Base-by-base conservation (phyloP, 2,797 vertebrate species). In the Anas bernieri region DNA sequence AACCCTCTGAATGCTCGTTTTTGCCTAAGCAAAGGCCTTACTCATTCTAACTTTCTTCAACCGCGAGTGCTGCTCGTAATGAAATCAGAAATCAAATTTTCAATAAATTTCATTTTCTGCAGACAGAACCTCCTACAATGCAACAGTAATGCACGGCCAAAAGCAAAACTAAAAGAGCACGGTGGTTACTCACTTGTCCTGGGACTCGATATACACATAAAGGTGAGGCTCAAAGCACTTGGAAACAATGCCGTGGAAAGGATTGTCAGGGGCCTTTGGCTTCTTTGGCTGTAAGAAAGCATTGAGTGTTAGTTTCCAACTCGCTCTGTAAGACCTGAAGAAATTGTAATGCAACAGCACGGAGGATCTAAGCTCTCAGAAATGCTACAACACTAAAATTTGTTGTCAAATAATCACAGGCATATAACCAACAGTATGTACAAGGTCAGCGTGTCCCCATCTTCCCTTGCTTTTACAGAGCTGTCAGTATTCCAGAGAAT, bases 161-260 rank as follows among this genome's bases (percentile, higher is more conserved):
- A 68, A 88, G 46, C 61, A 91, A 66, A 70, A 12, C 35, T 92
- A 25, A 48, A 52, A 58, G 39, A 20, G 33, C 50, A 46, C 4
- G 41, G 54, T n/a, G 56, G 74, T 76, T 88, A 98, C 99, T 99
- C 96, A 99, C 99, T 98, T 99, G 98, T 99, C 99, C 97, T 99
- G 99, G 77, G 99, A 99, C 96, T 99, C 99, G 8, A 99, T 99
- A 90, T 99, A 99, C 91, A 99, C 99, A 1, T 99, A 99, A 37
- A 99, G 99, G 97, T 99, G 99, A 95, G 99, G 99, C 94, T 99
- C 99, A 93, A 99, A 99, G 96, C 99, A 99, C 98, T 99, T 99
- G 97, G 99, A 99, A 96, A 99, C 98, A 43, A 99, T 99, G 95
- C 99, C 99, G 31, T 99, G 99, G 94, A 99, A 99, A 33, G 99